Percentiles rank a stretch among this genome's conserved stretches.
phyloP scores from a whole-genome alignment of 2,888 invertebrate genomes.

The Punctoribates punctum region DNA sequence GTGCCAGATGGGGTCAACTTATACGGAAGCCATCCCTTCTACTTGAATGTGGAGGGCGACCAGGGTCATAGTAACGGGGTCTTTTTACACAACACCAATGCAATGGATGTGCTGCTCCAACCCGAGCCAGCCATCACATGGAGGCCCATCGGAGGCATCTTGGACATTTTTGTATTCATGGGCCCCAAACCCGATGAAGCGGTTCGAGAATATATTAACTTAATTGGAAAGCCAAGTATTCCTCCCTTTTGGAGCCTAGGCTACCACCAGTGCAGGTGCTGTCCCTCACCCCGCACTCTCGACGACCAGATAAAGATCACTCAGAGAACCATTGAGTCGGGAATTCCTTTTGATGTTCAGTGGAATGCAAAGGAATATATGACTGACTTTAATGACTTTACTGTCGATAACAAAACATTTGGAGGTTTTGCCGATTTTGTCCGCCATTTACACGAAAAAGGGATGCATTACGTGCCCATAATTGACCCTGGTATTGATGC shows the following conservation, averaged over 20 bases:
- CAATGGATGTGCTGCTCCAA: constrained; percentile 64
- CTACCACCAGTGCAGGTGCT: constrained; percentile 51
- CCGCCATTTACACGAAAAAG: constrained; percentile 61
- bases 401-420: constrained; percentile 63
- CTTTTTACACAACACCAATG: constrained; percentile 76
- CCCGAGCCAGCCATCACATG: constrained; percentile 77
- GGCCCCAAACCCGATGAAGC: constrained; percentile 66
- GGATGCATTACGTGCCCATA: constrained; percentile 71
- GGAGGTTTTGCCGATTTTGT: constrained; percentile 66
- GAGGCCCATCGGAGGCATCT: constrained; percentile 72
- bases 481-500: constrained; percentile 55
- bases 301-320: too few relatives aligned
- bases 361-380: constrained; percentile 85
- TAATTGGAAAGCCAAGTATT: constrained; percentile 72
- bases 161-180: constrained; percentile 72
- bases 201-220: constrained; percentile 59
- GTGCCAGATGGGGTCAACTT: constrained; percentile 55
- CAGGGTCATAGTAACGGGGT: constrained; percentile 66
- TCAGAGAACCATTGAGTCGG: constrained; percentile 59
- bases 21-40: constrained; percentile 81
- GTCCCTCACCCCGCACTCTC: constrained; percentile 55
- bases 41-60: constrained; percentile 68
- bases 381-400: constrained; percentile 73
- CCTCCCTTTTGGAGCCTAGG: constrained; percentile 86
- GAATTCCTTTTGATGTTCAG: constrained; percentile 69